These are phyloP conservation scores for Aurelia aurita DNA, from an alignment of 30 jellyfish, hydroid and myxozoan species.

Conservation along the genomic window DNA sequence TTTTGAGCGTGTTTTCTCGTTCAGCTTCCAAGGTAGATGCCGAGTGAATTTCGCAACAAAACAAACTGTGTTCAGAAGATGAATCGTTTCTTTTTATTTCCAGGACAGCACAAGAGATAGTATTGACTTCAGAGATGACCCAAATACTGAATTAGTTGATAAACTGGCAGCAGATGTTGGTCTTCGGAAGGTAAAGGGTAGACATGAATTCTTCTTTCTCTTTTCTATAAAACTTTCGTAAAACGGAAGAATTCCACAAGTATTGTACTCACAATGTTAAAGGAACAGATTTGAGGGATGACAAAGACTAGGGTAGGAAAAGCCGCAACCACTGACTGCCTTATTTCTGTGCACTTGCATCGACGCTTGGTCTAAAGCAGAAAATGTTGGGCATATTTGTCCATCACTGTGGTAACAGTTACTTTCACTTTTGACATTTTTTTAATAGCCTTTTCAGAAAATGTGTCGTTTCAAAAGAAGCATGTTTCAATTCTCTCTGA, in stretches of 20 bases:
- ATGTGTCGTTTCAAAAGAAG: too few relatives aligned
- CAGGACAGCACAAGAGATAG: slow-evolving; percentile 87
- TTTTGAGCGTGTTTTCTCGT: not conserved
- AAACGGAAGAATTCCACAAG: not conserved
- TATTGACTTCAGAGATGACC: slow-evolving; percentile 91
- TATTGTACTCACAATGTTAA: not conserved
- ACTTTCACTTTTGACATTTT: too few relatives aligned
- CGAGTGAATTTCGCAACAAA: not conserved
- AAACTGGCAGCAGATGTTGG: slow-evolving; percentile 88
- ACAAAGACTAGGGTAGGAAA: too few relatives aligned
- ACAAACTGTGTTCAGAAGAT: not conserved
- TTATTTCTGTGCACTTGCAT: too few relatives aligned
- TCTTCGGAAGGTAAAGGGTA: slow-evolving; percentile 66
- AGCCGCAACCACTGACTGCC: too few relatives aligned
- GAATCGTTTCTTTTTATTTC: not conserved
- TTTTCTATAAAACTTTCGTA: not conserved
- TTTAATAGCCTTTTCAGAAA: too few relatives aligned
- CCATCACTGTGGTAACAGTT: too few relatives aligned
- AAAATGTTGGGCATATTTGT: too few relatives aligned
- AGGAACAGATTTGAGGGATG: too few relatives aligned
- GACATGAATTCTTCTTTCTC: not conserved
- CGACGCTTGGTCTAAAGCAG: too few relatives aligned
- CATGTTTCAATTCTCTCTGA: too few relatives aligned
- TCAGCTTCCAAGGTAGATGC: not conserved
- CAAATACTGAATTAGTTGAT: slow-evolving; percentile 79